Conservation (phyloP, 2,888 invertebrate species). For the Sepioteuthis lessoniana region DNA sequence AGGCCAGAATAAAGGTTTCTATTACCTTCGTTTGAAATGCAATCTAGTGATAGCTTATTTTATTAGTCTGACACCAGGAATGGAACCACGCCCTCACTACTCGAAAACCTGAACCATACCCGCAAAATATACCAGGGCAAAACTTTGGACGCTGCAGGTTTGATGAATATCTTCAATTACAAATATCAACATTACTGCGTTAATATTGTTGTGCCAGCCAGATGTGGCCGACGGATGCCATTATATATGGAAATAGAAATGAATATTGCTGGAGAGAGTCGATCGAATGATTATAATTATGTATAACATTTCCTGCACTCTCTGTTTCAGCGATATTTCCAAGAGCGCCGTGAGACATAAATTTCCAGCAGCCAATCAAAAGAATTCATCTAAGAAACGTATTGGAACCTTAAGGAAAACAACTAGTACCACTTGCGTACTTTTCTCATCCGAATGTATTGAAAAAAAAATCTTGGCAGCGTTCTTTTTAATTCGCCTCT, state of each 20-base stretch:
- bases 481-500: too few species aligned
- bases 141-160: background rate
- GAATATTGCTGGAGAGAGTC: background rate
- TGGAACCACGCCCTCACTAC: background rate
- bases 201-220: background rate
- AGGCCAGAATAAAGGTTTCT: background rate
- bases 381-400: too few species aligned
- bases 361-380: too few species aligned
- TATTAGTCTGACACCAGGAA: background rate
- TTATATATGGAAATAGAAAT: constrained; percentile 10
- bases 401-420: too few species aligned
- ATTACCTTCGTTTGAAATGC: background rate
- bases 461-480: too few species aligned
- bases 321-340: too few species aligned
- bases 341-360: too few species aligned
- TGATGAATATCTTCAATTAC: background rate
- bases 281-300: background rate
- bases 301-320: too few species aligned
- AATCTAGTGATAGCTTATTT: background rate
- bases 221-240: background rate
- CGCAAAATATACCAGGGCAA: background rate
- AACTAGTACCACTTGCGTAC: too few species aligned
- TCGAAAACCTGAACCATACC: background rate
- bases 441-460: too few species aligned
- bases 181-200: background rate